Conservation (phyloP, 2,888 invertebrate species). For the Pyralis farinalis region DNA sequence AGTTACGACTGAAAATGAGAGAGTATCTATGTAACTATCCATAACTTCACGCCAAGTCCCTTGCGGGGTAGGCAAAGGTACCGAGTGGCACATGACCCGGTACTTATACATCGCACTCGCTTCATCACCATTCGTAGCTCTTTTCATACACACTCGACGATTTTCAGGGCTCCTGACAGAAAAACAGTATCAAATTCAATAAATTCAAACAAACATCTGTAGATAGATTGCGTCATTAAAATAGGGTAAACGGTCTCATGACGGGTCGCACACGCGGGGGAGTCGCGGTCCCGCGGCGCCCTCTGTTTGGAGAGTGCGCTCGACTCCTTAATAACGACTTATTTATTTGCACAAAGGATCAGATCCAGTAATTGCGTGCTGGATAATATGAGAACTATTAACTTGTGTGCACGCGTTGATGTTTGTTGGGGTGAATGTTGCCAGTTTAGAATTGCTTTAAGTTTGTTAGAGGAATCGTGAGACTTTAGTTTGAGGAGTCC, state of each 20-base stretch:
- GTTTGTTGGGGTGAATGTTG: constrained; percentile 21
- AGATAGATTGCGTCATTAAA: constrained; percentile 20
- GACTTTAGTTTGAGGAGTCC: too few relatives aligned
- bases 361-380: constrained; percentile 49
- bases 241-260: constrained; percentile 26
- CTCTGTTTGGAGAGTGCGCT: constrained; percentile 44
- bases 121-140: too few relatives aligned
- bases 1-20: too few relatives aligned
- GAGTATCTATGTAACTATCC: too few relatives aligned
- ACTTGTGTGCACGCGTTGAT: constrained; percentile 36
- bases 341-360: constrained; percentile 62
- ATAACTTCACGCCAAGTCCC: too few relatives aligned
- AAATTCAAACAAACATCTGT: constrained; percentile 1
- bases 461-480: background rate
- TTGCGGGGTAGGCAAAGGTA: too few relatives aligned
- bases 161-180: too few relatives aligned
- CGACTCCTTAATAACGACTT: constrained; percentile 63
- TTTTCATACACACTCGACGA: too few relatives aligned
- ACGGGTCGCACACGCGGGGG: constrained; percentile 15
- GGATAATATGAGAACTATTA: constrained; percentile 62
- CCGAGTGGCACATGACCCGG: too few relatives aligned
- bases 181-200: background rate
- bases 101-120: too few relatives aligned
- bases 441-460: constrained; percentile 3
- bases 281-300: constrained; percentile 22